Conservation (phyloP, 2,888 invertebrate genomes). For the Netelia inedita region DNA sequence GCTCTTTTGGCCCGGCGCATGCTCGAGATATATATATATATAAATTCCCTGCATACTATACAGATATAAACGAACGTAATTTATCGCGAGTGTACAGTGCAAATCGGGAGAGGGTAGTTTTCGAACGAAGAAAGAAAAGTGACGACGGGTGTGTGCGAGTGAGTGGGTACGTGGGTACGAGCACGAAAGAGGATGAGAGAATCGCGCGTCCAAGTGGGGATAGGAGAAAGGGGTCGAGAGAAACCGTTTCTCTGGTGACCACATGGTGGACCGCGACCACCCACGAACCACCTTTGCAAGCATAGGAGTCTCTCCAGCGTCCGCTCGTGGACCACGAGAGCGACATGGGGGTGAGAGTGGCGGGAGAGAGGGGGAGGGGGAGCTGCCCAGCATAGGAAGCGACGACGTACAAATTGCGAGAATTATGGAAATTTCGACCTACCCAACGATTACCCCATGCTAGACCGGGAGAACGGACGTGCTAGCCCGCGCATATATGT, state of each 20-base stretch:
- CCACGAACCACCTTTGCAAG: background rate
- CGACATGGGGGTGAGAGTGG: too few relatives aligned
- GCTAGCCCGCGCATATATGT: background rate
- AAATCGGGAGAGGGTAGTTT: constrained; percentile 26
- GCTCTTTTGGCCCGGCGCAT: background rate
- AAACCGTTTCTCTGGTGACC: constrained; percentile 51
- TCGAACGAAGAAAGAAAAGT: constrained; percentile 25
- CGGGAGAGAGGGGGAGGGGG: background rate
- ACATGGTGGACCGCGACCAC: constrained; percentile 42
- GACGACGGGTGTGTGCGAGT: background rate
- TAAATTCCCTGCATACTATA: background rate
- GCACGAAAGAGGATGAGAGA: background rate
- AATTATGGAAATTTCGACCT: constrained; percentile 78
- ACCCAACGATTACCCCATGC: constrained; percentile 67
- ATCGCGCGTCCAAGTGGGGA: constrained; percentile 25
- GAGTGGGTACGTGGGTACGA: background rate
- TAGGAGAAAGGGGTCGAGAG: constrained; percentile 24
- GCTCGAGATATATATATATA: constrained; percentile 5
- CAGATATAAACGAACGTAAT: background rate
- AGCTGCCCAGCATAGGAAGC: constrained; percentile 10
- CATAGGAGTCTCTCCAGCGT: background rate
- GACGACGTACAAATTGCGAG: constrained; percentile 76
- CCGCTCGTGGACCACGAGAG: too few relatives aligned
- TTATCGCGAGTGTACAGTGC: background rate
- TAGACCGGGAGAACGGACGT: background rate